Percentiles rank a stretch among this genome's conserved stretches.
phyloP scores from a whole-genome alignment of 2,888 invertebrate genomes.

The Galerucella calmariensis region DNA sequence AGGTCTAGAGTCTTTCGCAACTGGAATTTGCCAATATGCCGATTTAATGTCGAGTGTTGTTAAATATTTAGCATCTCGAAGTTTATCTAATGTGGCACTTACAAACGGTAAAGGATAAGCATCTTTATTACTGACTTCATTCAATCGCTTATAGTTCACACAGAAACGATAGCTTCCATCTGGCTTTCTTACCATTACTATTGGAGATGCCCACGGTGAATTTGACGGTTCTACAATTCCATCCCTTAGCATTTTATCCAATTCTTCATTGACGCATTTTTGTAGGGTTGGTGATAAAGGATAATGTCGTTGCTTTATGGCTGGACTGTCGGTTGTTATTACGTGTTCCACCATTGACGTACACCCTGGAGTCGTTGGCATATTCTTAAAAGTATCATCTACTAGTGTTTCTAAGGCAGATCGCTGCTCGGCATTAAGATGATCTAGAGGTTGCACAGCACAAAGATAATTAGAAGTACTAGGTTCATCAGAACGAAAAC shows the following conservation, averaged over 20 bases:
- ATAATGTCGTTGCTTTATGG: no score
- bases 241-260: no score
- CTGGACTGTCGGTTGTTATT: no score
- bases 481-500: no score
- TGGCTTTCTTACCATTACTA: no score
- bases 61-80: not conserved
- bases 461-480: not conserved
- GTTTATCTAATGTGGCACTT: not conserved
- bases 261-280: no score
- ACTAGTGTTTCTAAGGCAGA: not conserved
- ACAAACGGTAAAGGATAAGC: not conserved
- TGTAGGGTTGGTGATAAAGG: no score
- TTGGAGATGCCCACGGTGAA: no score
- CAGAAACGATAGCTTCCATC: not conserved
- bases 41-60: no score
- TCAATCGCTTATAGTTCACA: not conserved
- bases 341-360: not conserved
- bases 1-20: no score
- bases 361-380: conserved; percentile 10
- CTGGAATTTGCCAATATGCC: no score
- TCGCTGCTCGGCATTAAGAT: not conserved
- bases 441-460: conserved; percentile 3
- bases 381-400: not conserved
- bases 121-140: not conserved
- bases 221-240: no score